Conservation (phyloP, 2,888 invertebrate species). For the Deilephila porcellus region DNA sequence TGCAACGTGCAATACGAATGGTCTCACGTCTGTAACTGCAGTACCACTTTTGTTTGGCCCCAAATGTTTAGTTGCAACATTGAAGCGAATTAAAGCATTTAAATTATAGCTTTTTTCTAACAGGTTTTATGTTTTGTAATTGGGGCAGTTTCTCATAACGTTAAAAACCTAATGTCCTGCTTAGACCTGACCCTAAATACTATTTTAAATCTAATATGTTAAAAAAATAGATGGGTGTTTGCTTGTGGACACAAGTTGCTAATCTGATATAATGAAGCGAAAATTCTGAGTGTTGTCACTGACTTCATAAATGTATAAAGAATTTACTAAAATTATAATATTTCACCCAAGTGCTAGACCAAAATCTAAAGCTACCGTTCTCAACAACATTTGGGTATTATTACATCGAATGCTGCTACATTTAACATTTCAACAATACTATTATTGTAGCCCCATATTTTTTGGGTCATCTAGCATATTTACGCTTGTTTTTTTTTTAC, state of each 20-base stretch:
- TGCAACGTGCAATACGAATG: neutral
- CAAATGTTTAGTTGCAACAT: conserved; percentile 7
- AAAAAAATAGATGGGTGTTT: neutral
- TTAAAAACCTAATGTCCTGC: neutral
- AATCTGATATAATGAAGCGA: no score
- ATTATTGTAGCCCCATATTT: neutral
- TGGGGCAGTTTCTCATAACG: neutral
- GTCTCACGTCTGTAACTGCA: neutral
- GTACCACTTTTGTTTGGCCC: neutral
- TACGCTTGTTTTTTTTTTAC: conserved; percentile 1
- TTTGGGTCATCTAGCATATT: neutral
- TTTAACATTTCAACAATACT: no score
- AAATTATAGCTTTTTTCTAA: neutral
- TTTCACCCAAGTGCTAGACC: no score
- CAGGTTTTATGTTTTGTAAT: conserved; percentile 14
- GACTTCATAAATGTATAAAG: no score
- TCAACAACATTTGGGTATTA: no score
- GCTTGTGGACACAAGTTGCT: no score
- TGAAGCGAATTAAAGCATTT: neutral
- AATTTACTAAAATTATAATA: no score
- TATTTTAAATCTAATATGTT: neutral
- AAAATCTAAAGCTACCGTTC: no score
- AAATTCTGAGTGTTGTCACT: no score
- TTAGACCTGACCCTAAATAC: neutral
- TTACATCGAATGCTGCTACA: no score